A percentile compares a stretch with the other conserved stretches of the same genome.
Evolutionary conservation across 2,888 invertebrate species (phyloP).

Genomic region (Caenorhabditis sp.): DNA sequence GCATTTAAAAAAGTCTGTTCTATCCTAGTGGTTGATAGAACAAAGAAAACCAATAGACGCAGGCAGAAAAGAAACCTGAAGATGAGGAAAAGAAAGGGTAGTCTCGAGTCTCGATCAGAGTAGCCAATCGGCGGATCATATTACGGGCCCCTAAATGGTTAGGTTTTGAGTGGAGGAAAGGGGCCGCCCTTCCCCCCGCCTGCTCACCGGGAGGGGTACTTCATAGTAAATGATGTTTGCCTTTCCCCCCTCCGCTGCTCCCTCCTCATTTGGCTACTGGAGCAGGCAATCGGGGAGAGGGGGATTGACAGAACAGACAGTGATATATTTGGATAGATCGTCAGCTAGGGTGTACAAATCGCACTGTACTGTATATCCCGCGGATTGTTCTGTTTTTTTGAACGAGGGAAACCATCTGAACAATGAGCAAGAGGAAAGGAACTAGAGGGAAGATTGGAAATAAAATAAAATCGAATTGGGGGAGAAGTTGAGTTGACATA

Average conservation of each 20-base stretch:
- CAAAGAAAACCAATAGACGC: neutral
- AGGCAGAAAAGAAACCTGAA: neutral
- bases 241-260: slow-evolving; percentile 1
- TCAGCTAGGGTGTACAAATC: slow-evolving; percentile 11
- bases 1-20: neutral
- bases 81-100: neutral
- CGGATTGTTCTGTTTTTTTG: no score
- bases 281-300: no score
- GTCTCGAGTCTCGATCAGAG: slow-evolving; percentile 11
- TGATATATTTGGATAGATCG: slow-evolving; percentile 57
- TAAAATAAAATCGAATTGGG: no score
- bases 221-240: slow-evolving; percentile 62
- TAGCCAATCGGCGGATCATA: no score
- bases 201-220: slow-evolving; percentile 44
- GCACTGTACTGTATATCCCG: slow-evolving; percentile 19
- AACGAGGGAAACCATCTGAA: no score
- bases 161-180: no score
- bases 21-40: neutral
- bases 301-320: neutral
- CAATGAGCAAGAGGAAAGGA: slow-evolving; percentile 1
- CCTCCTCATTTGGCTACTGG: neutral
- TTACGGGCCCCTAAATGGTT: slow-evolving; percentile 42
- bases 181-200: slow-evolving; percentile 15
- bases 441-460: neutral
- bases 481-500: slow-evolving; percentile 18